phyloP scores from a whole-genome alignment of 2,113 vertebrate genomes.

The Stegostoma tigrinum region DNA sequence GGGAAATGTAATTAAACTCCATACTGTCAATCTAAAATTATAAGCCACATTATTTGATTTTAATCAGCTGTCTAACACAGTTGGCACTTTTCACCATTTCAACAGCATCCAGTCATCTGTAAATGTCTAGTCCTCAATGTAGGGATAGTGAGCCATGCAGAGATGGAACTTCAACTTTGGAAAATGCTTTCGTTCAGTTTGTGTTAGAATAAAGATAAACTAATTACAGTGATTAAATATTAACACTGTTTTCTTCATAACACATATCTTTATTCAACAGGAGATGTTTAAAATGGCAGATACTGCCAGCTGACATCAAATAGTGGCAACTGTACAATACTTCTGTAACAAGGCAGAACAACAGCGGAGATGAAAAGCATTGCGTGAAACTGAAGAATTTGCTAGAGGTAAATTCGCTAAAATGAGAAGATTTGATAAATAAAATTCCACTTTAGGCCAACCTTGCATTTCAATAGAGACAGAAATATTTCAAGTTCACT shows the following conservation, averaged over 20 bases:
- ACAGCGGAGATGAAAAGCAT: background rate
- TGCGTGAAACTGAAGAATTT: background rate
- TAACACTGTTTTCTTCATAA: background rate
- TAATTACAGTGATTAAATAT: slow-evolving; percentile 32
- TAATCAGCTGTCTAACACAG: background rate
- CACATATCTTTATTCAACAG: slow-evolving; percentile 12
- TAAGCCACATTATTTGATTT: background rate
- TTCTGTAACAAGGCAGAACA: background rate
- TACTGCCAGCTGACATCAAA: background rate
- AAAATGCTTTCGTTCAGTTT: background rate
- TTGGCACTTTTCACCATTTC: background rate
- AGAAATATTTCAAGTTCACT: background rate
- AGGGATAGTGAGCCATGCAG: background rate
- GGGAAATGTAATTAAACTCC: background rate
- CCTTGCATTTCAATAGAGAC: background rate
- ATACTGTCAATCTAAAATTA: background rate
- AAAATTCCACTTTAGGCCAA: background rate
- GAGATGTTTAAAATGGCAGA: slow-evolving; percentile 1
- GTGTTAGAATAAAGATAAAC: background rate
- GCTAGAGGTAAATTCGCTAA: background rate
- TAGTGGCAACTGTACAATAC: background rate
- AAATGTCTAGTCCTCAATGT: background rate
- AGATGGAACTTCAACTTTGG: background rate
- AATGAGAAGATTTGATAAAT: background rate
- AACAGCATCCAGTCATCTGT: background rate